A percentile compares a stretch with the other conserved stretches of the same genome.
Conservation (phyloP, 2,888 invertebrate species). For the Chrysolina americana region DNA sequence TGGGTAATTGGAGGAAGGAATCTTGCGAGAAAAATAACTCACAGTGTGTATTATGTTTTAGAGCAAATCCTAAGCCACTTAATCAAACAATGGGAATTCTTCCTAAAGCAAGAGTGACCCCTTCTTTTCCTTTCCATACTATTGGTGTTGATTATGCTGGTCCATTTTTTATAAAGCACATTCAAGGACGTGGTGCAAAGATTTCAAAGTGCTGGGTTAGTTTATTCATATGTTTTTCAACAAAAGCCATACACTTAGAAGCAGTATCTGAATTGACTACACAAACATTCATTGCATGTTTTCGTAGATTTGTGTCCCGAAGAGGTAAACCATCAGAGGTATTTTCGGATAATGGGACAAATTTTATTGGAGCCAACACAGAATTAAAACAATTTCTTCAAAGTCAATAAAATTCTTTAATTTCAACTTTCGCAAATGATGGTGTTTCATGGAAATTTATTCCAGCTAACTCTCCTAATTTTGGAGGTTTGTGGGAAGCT, state of each 20-base stretch:
- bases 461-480: conserved; percentile 55
- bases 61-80: conserved; percentile 30
- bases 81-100: conserved; percentile 45
- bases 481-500: conserved; percentile 60
- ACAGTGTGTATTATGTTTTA: conserved; percentile 40
- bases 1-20: conserved; percentile 45
- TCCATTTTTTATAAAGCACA: conserved; percentile 34
- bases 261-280: conserved; percentile 36
- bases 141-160: conserved; percentile 45
- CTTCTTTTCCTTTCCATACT: conserved; percentile 38
- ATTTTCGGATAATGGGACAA: conserved; percentile 38
- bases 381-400: conserved; percentile 24
- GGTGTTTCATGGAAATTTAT: conserved; percentile 57
- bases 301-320: conserved; percentile 33
- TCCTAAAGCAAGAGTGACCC: conserved; percentile 37
- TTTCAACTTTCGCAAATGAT: neutral
- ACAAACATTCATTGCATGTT: conserved; percentile 34
- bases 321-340: conserved; percentile 25
- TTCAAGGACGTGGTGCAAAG: conserved; percentile 31
- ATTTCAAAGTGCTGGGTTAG: conserved; percentile 39
- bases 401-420: neutral
- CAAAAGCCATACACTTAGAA: conserved; percentile 46
- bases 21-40: conserved; percentile 35
- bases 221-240: conserved; percentile 42
- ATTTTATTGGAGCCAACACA: conserved; percentile 33